Evolutionary conservation across 1,140 invertebrate species (phyloP).

Genomic region (Drosophila virilis): DNA sequence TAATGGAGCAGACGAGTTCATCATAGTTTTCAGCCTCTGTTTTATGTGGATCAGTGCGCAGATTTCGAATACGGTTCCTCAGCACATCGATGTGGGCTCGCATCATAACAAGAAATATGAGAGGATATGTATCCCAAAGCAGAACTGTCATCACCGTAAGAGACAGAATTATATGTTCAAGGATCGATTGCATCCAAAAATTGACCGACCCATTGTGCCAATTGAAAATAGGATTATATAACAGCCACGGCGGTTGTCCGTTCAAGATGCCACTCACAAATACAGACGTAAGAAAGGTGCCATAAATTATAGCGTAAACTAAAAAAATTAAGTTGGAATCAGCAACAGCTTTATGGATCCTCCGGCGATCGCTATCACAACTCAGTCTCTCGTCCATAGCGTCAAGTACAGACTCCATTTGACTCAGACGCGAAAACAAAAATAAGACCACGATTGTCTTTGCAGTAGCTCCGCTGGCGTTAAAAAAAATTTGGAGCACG

Average conservation of each 20-base stretch:
- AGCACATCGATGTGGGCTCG: slow-evolving; percentile 52
- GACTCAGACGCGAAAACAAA: not conserved
- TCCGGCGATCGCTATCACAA: slow-evolving; percentile 6
- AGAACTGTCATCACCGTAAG: slow-evolving; percentile 20
- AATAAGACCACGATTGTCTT: slow-evolving; percentile 7
- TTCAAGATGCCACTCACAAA: not conserved
- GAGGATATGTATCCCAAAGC: slow-evolving; percentile 33
- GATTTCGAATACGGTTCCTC: slow-evolving; percentile 34
- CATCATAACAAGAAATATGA: slow-evolving; percentile 42
- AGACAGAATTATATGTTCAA: slow-evolving; percentile 36
- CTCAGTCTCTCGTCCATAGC: slow-evolving; percentile 3
- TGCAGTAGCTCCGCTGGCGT: not conserved
- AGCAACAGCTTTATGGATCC: slow-evolving; percentile 28
- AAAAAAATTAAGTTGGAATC: slow-evolving; percentile 19
- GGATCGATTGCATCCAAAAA: slow-evolving; percentile 43
- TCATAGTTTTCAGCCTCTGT: slow-evolving; percentile 46
- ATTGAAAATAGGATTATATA: slow-evolving; percentile 57
- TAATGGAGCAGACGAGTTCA: slow-evolving; percentile 57
- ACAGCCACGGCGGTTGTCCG: slow-evolving; percentile 43
- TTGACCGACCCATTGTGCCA: slow-evolving; percentile 31
- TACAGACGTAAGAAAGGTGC: not conserved
- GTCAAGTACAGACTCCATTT: slow-evolving; percentile 9
- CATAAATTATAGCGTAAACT: not conserved
- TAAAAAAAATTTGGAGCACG: not conserved
- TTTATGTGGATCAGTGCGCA: slow-evolving; percentile 28